Evolutionary conservation across 2,888 invertebrate genomes (phyloP), one percentile per base, ranked within the genome.

Genomic region (Caenorhabditis sp.): DNA sequence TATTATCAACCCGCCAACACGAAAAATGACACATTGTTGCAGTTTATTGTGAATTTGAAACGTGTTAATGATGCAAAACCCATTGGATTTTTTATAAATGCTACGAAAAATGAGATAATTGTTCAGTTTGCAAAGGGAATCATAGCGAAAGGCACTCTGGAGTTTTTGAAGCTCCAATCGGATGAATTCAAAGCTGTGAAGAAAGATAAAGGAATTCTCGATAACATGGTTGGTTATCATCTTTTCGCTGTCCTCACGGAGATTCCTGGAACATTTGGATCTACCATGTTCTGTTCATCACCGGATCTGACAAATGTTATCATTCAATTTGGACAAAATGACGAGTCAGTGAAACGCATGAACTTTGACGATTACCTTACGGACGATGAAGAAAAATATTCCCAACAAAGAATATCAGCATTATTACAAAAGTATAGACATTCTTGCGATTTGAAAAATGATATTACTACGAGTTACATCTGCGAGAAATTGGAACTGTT

Each of bases 271-370:
- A 50, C 71, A 0, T 21, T 49, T 27, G 71, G 66, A 21, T 58
- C 53, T 0, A n/a, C 31, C 12, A 49, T 63, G 14, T 71, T 71
- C 43, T 24, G 24, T 14, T 49, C 60, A 4, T 71, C 71, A 8
- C 71, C 71, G 1, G 71, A 71, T 43, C 62, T 66, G 27, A 26
- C 43, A 4, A 71, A 71, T 53, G n/a, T 71, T 14, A 57, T 71
- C 2, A 60, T 71, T 27, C 62, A 66, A 53, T 51, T 59, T 31
- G 59, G 65, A 21, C 23, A 59, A n/a, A 58, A 36, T 21, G 24
- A 53, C 6, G 65, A 58, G 21, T n/a, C n/a, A n/a, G n/a, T n/a
- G n/a, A n/a, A n/a, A n/a, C n/a, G n/a, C n/a, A n/a, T n/a, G n/a
- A n/a, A n/a, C n/a, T n/a, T n/a, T n/a, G n/a, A n/a, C n/a, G n/a